Evolutionary conservation across 2,113 vertebrate genomes (phyloP), one percentile per base, ranked within the genome.

Genomic region (Collichthys lucidus): DNA sequence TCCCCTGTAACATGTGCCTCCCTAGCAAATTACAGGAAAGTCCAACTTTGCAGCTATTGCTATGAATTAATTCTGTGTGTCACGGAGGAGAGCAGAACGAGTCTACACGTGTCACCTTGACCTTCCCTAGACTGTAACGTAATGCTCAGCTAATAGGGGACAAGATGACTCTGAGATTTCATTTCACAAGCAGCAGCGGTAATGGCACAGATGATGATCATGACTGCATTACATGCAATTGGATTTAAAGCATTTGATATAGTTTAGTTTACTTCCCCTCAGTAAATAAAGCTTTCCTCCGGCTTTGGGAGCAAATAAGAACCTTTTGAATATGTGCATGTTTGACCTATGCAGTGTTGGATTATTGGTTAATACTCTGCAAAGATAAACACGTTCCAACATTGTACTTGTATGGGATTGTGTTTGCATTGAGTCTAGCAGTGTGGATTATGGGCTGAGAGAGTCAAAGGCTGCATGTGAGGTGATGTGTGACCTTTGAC

Each of bases 401-500:
- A n/a, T n/a, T 40, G 29, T n/a, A 57, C 16, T 80, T 40, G 9
- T 29, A 74, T 55, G 35, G 61, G 40, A 66, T 63, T 71, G 55
- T 79, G 31, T 79, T 44, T 67, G 65, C 42, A 52, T n/a, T 83
- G 44, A 40, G 57, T 76, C 67, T 55, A 22, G 61, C 40, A 19
- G 47, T 50, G 35, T 57, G 79, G 64, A 52, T 77, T 77, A 40
- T 49, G 15, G 24, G 63, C 35, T 64, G 76, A 50, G 22, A 16
- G 62, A 82, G 65, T 78, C 69, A 67, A 78, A 70, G 62, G 15
- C 57, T 71, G 67, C 65, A 70, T 77, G 78, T 61, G 69, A 44
- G 82, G 57, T 77, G 78, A 84, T 77, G 82, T 74, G 78, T 79
- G 75, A 86, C 78, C 90, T 91, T 83, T 91, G 89, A 92, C 85